Evolutionary conservation across 1,140 invertebrate genomes (phyloP).

Genomic region (Trichonephila clavipes): DNA sequence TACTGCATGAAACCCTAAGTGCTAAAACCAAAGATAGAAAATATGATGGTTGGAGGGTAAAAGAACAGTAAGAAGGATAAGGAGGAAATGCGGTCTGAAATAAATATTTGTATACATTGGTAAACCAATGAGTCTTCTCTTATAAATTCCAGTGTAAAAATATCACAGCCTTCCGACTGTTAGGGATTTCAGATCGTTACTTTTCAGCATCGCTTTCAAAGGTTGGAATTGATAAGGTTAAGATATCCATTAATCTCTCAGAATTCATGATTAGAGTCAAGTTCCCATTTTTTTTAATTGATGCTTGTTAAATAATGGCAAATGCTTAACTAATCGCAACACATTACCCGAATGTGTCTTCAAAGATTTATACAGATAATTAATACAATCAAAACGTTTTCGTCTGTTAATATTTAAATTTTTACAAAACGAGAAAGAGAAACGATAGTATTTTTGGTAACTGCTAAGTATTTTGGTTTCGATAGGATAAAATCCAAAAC

Average conservation of each 20-base stretch:
- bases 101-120: conserved; percentile 44
- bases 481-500: too few relatives aligned
- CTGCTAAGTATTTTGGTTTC: too few relatives aligned
- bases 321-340: too few relatives aligned
- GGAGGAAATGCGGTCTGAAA: conserved; percentile 3
- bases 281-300: too few relatives aligned
- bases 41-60: background rate
- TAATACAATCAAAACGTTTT: too few relatives aligned
- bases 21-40: conserved; percentile 40
- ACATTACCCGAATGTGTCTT: too few relatives aligned
- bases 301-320: too few relatives aligned
- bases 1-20: background rate
- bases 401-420: too few relatives aligned
- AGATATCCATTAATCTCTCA: background rate
- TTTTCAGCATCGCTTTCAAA: background rate
- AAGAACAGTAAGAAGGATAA: conserved; percentile 7
- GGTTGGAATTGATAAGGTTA: background rate
- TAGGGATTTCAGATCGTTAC: background rate
- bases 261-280: too few relatives aligned
- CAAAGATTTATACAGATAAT: too few relatives aligned
- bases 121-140: conserved; percentile 4
- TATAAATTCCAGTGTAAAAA: conserved; percentile 16
- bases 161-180: background rate
- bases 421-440: too few relatives aligned
- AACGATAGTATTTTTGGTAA: too few relatives aligned